phyloP scores from a whole-genome alignment of 2,888 invertebrate genomes.

The Phyto melanocephala region DNA sequence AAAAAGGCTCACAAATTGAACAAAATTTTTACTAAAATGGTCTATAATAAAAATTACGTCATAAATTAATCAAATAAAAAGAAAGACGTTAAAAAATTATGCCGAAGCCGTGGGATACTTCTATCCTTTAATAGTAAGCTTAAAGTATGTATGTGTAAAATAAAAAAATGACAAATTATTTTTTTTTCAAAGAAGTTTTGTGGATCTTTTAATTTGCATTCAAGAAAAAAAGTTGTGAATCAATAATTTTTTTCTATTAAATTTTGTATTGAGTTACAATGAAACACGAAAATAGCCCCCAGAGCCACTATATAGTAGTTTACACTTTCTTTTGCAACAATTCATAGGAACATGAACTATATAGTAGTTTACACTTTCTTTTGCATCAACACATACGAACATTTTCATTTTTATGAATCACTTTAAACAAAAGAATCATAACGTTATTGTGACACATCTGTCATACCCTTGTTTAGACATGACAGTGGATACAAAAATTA shows the following conservation, averaged over 20 bases:
- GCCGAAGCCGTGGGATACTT: no score
- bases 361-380: no score
- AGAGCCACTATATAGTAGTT: no score
- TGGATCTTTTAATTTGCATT: neutral
- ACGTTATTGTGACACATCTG: conserved; percentile 34
- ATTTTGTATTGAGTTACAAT: neutral
- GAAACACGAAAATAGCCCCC: conserved; percentile 13
- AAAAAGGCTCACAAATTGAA: no score
- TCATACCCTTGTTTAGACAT: conserved; percentile 22
- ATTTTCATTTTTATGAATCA: conserved; percentile 23
- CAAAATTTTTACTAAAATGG: no score
- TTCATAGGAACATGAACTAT: no score
- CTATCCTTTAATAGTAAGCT: no score
- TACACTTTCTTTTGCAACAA: neutral
- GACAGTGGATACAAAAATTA: neutral
- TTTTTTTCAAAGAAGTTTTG: neutral
- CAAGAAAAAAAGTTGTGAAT: neutral
- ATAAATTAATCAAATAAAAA: no score
- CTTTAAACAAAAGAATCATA: conserved; percentile 22
- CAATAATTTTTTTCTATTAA: conserved; percentile 2
- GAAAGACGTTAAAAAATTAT: no score
- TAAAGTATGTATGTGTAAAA: no score
- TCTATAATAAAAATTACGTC: no score
- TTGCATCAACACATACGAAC: neutral
- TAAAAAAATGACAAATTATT: no score